Conservation (phyloP, 2,797 vertebrate species). For the Amphiprion clarkii region DNA sequence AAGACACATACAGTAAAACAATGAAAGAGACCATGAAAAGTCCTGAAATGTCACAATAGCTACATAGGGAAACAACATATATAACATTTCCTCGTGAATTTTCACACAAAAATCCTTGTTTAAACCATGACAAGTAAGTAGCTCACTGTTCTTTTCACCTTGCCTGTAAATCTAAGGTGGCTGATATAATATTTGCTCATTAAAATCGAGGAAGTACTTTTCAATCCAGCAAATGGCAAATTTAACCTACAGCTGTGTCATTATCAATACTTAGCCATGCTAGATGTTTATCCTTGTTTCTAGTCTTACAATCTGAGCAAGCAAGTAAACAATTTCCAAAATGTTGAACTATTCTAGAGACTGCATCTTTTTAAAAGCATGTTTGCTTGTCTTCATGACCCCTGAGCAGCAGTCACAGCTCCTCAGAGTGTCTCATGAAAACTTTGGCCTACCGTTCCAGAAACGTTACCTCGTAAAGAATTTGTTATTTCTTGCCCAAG, state of each 20-base stretch:
- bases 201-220: neutral
- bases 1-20: neutral
- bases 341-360: too few relatives aligned
- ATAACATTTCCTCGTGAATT: neutral
- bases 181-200: neutral
- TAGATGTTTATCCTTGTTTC: too few relatives aligned
- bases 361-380: too few relatives aligned
- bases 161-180: neutral
- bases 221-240: too few relatives aligned
- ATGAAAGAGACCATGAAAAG: neutral
- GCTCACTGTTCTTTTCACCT: neutral
- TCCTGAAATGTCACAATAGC: neutral
- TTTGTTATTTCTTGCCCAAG: slow-evolving; percentile 11
- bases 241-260: too few relatives aligned
- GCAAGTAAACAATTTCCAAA: too few relatives aligned
- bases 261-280: too few relatives aligned
- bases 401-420: too few relatives aligned
- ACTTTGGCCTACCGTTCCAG: neutral
- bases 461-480: neutral
- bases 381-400: too few relatives aligned
- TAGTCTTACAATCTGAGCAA: too few relatives aligned
- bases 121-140: neutral
- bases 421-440: neutral
- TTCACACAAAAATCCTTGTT: neutral
- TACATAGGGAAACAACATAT: neutral